These are phyloP conservation scores for Aphelenchoides avenae DNA, from an alignment of 1,140 invertebrate genomes.

Conservation along the genomic window DNA sequence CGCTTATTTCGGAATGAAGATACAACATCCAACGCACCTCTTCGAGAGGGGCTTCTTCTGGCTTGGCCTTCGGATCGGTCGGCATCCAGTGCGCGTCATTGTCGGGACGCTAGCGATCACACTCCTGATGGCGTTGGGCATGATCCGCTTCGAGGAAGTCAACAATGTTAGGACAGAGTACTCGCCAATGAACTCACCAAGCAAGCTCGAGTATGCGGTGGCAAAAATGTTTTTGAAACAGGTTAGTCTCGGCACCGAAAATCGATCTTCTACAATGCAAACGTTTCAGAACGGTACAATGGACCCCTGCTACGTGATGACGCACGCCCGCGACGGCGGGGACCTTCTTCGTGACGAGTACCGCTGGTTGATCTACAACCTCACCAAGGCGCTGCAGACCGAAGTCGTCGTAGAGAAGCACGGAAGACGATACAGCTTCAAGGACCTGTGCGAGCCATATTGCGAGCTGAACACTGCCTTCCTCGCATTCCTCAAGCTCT, in stretches of 20 bases:
- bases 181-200: conserved; percentile 52
- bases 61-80: conserved; percentile 33
- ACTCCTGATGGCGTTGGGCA: conserved; percentile 31
- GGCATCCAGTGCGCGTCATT: conserved; percentile 38
- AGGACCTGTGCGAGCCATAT: conserved; percentile 55
- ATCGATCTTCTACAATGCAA: neutral
- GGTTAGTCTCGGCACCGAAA: conserved; percentile 14
- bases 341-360: conserved; percentile 45
- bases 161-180: conserved; percentile 56
- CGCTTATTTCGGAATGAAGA: no score
- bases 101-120: conserved; percentile 29
- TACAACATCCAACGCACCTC: conserved; percentile 44
- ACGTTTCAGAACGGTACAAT: conserved; percentile 42
- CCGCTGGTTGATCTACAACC: conserved; percentile 46
- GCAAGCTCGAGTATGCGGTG: conserved; percentile 48
- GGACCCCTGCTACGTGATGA: conserved; percentile 57
- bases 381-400: conserved; percentile 50
- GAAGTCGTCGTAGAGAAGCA: conserved; percentile 38
- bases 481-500: conserved; percentile 54
- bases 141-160: conserved; percentile 45
- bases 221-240: conserved; percentile 56
- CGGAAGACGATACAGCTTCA: conserved; percentile 37
- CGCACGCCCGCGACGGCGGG: conserved; percentile 46
- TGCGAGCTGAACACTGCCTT: conserved; percentile 58
- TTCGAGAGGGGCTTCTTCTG: conserved; percentile 37